Base-by-base conservation (phyloP, 1,140 invertebrate species). In the Ips typographus region DNA sequence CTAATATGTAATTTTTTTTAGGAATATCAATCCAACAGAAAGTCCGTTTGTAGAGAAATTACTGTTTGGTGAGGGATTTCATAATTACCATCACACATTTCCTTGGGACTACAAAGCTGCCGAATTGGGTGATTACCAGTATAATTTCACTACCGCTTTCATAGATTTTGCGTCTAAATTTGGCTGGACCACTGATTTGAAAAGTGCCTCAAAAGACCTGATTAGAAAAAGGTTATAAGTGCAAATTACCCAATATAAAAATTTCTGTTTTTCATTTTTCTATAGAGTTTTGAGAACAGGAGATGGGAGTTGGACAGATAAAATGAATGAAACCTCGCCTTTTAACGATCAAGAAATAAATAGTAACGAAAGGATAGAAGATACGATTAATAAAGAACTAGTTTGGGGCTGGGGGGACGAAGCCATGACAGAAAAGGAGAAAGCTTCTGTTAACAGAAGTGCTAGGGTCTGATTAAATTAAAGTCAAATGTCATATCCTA, bases 61-160 rank as follows among this genome's bases (percentile, higher is more conserved):
- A 44, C 80, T 78, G 1, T 58, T 81, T 2, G 88, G 88, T 0
- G 88, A 89, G 81, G 90, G 90, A 3, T 94, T 91, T 87, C 93
- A 96, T 78, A 96, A 95, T 82, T 97, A 95, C 78, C 95, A 97
- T 73, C 94, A 96, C 80, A 89, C 89, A 0, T 96, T 96, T 79
- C 94, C 94, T 0, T 93, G 90, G 81, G 82, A 83, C 58, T 91
- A 91, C 78, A 85, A 85, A 58, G 85, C 89, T 43, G 87, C 87
- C 53, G 91, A 94, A 74, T 76, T 86, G 64, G 84, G 83, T 8
- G 82, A 82, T 59, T 84, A 84, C 79, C 83, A 84, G n/a, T 4
- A 40, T n/a, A 96, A 96, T 79, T 77, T 91, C 55, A 94, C 93
- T 0, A 93, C 91, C 0, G 85, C 85, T 0, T 87, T 95, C 69